Percentiles rank a stretch among this genome's conserved stretches.
phyloP scores from a whole-genome alignment of 2,113 vertebrate genomes.

The Rhizomys pruinosus region DNA sequence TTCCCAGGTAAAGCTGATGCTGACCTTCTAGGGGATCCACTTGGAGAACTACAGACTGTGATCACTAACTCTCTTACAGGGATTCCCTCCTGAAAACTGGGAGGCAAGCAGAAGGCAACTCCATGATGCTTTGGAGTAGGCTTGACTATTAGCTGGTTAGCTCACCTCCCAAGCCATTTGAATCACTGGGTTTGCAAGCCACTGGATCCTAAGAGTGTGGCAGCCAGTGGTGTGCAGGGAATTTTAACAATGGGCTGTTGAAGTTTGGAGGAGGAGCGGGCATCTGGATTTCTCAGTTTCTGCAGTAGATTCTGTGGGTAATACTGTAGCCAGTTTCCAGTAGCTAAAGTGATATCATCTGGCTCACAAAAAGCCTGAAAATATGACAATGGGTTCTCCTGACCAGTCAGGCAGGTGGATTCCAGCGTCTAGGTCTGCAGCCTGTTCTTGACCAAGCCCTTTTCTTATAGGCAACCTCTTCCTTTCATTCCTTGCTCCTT shows the following conservation, averaged over 20 bases:
- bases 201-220: not conserved
- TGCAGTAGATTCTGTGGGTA: not conserved
- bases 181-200: not conserved
- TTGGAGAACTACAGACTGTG: not conserved
- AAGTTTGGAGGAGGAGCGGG: not conserved
- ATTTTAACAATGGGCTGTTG: not conserved
- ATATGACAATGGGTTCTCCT: fast-evolving
- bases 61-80: not conserved
- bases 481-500: not conserved
- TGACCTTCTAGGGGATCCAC: not conserved
- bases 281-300: not conserved
- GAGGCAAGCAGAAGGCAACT: not conserved
- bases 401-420: not conserved
- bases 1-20: not conserved
- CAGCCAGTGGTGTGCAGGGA: too few species aligned
- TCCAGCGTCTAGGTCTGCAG: too few species aligned
- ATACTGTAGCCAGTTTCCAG: not conserved
- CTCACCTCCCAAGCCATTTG: not conserved
- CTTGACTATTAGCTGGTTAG: not conserved
- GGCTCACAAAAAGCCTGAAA: not conserved
- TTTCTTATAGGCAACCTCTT: not conserved
- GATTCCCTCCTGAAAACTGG: too few species aligned
- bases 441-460: not conserved
- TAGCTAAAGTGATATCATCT: fast-evolving
- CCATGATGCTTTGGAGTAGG: not conserved